Percentiles rank a stretch among this genome's conserved stretches.
phyloP scores from a whole-genome alignment of 2,888 invertebrate species.

The Odontothrips loti region DNA sequence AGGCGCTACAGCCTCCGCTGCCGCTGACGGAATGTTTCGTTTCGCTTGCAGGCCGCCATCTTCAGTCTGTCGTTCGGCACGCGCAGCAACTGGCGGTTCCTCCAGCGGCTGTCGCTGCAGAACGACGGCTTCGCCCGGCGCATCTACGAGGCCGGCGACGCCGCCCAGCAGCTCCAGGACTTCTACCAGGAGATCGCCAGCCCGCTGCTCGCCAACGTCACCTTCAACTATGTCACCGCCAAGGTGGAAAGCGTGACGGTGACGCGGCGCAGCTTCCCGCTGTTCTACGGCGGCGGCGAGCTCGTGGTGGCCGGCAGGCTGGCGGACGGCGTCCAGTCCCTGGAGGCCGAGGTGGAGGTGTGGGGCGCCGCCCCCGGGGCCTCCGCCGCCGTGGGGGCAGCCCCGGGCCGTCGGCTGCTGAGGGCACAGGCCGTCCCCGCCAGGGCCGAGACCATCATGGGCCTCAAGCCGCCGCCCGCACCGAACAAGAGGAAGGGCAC shows the following conservation, averaged over 20 bases:
- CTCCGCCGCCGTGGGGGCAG: slow-evolving; percentile 40
- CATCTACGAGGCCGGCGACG: slow-evolving; percentile 66
- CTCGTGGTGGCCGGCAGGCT: slow-evolving; percentile 58
- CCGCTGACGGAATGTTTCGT: too few species aligned
- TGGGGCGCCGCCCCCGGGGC: slow-evolving; percentile 36
- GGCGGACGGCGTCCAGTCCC: slow-evolving; percentile 34
- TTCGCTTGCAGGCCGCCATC: slow-evolving; percentile 31
- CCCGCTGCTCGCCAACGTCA: slow-evolving; percentile 60
- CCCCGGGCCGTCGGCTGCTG: slow-evolving; percentile 30
- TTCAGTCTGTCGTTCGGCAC: slow-evolving; percentile 65
- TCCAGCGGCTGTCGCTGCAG: slow-evolving; percentile 59
- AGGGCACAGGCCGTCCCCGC: neutral
- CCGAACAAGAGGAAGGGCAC: slow-evolving; percentile 5
- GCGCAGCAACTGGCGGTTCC: slow-evolving; percentile 60
- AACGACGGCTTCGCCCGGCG: slow-evolving; percentile 63
- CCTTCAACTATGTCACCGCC: slow-evolving; percentile 56
- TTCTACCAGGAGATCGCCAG: slow-evolving; percentile 65
- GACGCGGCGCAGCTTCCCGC: slow-evolving; percentile 55
- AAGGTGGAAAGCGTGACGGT: slow-evolving; percentile 47
- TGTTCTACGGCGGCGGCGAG: slow-evolving; percentile 61
- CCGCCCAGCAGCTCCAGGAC: slow-evolving; percentile 59
- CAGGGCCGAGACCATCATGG: neutral
- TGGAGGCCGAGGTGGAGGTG: slow-evolving; percentile 22
- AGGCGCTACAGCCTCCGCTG: too few species aligned
- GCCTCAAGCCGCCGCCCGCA: neutral